Conservation (phyloP, 2,797 vertebrate species). For the Pangasius larnaudii region DNA sequence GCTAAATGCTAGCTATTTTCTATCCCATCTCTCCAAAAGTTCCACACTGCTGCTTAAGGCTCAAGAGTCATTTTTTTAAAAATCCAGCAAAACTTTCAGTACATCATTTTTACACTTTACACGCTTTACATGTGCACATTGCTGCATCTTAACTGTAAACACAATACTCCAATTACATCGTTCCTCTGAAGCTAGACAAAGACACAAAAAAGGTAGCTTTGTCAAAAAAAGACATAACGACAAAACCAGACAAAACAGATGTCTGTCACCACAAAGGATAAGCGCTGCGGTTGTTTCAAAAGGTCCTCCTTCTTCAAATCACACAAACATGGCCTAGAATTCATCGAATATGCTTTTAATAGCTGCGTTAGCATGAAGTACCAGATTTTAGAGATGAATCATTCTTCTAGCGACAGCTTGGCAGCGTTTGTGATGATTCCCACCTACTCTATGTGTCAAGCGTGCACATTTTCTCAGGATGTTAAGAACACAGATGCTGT, state of each 20-base stretch:
- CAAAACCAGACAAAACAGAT: conserved; percentile 27
- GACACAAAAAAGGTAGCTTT: not conserved
- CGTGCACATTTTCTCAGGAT: conserved; percentile 22
- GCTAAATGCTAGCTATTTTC: not conserved
- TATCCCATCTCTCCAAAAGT: not conserved
- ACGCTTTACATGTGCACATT: not conserved
- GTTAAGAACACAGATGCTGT: conserved; percentile 32
- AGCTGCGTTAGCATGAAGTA: conserved; percentile 24
- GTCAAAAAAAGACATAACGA: conserved; percentile 21
- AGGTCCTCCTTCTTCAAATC: conserved; percentile 24
- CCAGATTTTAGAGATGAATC: conserved; percentile 45
- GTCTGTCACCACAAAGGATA: conserved; percentile 33
- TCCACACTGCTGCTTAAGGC: not conserved
- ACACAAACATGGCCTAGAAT: conserved; percentile 32
- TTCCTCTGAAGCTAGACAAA: conserved; percentile 9
- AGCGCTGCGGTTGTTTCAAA: conserved; percentile 3
- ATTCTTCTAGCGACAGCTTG: conserved; percentile 41
- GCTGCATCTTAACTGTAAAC: conserved; percentile 7
- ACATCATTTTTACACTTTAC: not conserved
- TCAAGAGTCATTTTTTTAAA: not conserved
- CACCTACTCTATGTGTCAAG: conserved; percentile 28
- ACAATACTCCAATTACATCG: not conserved
- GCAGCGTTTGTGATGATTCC: conserved; percentile 31
- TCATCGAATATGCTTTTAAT: conserved; percentile 40
- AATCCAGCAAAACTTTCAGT: not conserved